Percentiles rank a stretch among this genome's conserved stretches.
Conservation (phyloP, 1,140 invertebrate species). For the Hyposmocoma kahamanoa region DNA sequence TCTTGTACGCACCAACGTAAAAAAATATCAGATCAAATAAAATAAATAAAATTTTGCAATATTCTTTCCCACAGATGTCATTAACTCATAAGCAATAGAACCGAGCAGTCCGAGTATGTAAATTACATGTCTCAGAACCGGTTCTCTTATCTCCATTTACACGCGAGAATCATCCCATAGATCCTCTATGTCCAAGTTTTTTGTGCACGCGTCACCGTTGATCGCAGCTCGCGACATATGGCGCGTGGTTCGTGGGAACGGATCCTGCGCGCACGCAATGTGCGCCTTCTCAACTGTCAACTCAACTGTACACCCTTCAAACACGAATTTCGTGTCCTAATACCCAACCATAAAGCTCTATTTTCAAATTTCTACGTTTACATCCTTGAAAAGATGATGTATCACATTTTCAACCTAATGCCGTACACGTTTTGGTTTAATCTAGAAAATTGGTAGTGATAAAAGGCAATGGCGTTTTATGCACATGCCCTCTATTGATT, state of each 20-base stretch:
- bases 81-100: too few species aligned
- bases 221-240: constrained; percentile 66
- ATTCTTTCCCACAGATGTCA: too few species aligned
- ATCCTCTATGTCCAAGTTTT: constrained; percentile 62
- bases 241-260: constrained; percentile 67
- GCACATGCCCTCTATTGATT: constrained; percentile 53
- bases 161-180: constrained; percentile 40
- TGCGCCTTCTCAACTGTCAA: constrained; percentile 18
- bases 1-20: too few species aligned
- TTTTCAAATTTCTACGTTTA: constrained; percentile 12
- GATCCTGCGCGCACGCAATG: constrained; percentile 50
- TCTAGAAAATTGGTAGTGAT: neutral
- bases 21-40: too few species aligned
- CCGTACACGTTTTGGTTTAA: neutral
- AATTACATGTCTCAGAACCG: constrained; percentile 22
- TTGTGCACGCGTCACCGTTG: constrained; percentile 64
- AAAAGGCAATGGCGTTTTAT: constrained; percentile 24
- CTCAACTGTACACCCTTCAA: constrained; percentile 11
- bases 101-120: too few species aligned
- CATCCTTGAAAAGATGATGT: neutral
- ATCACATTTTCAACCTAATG: neutral
- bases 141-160: constrained; percentile 32
- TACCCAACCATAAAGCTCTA: constrained; percentile 20
- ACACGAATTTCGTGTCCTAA: constrained; percentile 34
- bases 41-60: too few species aligned